phyloP scores from a whole-genome alignment of 1,140 invertebrate species.

The Linepithema humile region DNA sequence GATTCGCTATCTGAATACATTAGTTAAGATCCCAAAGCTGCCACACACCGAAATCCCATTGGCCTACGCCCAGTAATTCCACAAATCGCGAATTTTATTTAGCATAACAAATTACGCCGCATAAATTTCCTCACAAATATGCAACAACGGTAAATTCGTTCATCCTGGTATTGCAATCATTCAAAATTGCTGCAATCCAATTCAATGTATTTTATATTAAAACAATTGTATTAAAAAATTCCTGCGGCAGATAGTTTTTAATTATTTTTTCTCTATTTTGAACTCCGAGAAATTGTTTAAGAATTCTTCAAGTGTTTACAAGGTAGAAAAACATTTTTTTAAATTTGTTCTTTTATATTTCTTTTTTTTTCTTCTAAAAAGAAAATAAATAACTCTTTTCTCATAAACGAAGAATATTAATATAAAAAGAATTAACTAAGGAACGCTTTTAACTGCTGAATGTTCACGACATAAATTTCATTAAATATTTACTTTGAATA shows the following conservation, averaged over 20 bases:
- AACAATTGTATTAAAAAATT: constrained; percentile 10
- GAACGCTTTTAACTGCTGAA: too few species aligned
- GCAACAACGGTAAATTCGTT: background rate
- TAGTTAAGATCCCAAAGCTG: constrained; percentile 27
- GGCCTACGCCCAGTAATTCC: constrained; percentile 27
- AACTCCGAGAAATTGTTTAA: background rate
- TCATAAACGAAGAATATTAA: background rate
- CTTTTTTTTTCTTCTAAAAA: background rate
- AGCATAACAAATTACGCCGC: constrained; percentile 51
- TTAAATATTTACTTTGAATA: too few species aligned
- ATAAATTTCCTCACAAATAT: constrained; percentile 50
- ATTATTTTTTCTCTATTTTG: background rate
- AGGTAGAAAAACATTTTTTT: background rate
- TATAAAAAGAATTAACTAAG: too few species aligned
- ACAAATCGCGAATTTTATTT: constrained; percentile 48
- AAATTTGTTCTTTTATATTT: background rate
- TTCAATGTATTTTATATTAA: constrained; percentile 26
- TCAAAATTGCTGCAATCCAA: constrained; percentile 25
- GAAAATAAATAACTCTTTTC: background rate
- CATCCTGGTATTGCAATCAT: constrained; percentile 1
- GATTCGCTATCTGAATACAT: constrained; percentile 26
- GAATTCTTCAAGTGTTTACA: background rate
- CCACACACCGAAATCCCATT: constrained; percentile 10
- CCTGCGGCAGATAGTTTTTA: background rate
- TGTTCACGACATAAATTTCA: too few species aligned